A percentile compares a stretch with the other conserved stretches of the same genome.
These are phyloP conservation scores for Phylloscopus trochiloides DNA, from an alignment of 2,113 vertebrate species.

Conservation along the genomic window DNA sequence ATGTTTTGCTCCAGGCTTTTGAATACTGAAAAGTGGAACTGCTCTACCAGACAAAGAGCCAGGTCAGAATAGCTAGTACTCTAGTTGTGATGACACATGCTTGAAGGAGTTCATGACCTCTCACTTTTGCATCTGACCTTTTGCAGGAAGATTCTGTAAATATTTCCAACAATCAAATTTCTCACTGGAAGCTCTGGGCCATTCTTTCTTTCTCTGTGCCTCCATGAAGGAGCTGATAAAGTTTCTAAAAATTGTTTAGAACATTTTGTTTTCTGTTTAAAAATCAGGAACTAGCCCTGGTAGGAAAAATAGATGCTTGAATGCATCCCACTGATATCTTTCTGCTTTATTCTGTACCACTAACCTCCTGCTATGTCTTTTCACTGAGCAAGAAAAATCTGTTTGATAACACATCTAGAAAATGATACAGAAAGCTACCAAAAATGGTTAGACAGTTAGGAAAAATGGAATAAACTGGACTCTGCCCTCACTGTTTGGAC, in stretches of 20 bases:
- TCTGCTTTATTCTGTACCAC: neutral
- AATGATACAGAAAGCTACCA: neutral
- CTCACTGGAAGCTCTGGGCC: neutral
- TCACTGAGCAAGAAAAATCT: neutral
- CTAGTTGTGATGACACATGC: neutral
- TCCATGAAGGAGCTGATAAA: neutral
- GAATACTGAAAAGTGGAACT: neutral
- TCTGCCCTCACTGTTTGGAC: neutral
- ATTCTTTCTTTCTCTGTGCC: neutral
- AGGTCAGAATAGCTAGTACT: neutral
- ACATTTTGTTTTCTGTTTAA: neutral
- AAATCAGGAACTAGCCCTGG: neutral
- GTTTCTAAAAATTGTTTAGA: neutral
- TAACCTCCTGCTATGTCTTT: neutral
- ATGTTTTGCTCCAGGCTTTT: neutral
- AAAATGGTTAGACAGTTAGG: neutral
- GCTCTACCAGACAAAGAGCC: neutral
- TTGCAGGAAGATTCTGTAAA: neutral
- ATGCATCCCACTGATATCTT: neutral
- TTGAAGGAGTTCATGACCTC: neutral
- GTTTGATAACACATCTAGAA: neutral
- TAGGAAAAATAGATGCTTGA: neutral
- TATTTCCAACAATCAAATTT: neutral
- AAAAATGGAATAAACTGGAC: neutral
- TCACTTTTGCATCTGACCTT: neutral